phyloP scores from a whole-genome alignment of 2,888 invertebrate species.

The Acleris cristana region DNA sequence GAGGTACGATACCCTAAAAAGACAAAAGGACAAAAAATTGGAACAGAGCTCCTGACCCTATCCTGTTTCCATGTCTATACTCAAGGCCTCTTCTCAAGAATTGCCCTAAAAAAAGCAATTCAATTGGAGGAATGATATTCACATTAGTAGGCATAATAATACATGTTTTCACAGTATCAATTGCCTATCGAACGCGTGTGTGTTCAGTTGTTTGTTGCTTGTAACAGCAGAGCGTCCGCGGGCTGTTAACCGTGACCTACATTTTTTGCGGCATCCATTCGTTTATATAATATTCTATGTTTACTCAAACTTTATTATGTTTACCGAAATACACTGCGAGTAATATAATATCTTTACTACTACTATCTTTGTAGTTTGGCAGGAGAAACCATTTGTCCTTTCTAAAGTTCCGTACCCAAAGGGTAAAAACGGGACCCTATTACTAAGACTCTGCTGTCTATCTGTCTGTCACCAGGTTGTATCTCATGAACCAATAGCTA shows the following conservation, averaged over 20 bases:
- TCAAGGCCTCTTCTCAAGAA: not conserved
- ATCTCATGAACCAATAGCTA: too few species aligned
- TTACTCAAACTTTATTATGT: conserved; percentile 27
- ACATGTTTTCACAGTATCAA: conserved; percentile 10
- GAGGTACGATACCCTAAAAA: too few species aligned
- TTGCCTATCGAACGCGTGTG: conserved; percentile 12
- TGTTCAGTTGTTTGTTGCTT: conserved; percentile 31
- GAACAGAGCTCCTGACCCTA: not conserved
- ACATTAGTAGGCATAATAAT: not conserved
- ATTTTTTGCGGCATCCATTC: conserved; percentile 31
- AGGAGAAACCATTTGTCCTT: too few species aligned
- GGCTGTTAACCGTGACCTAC: conserved; percentile 31
- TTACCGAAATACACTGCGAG: conserved; percentile 14
- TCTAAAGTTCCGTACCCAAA: too few species aligned
- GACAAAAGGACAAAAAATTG: too few species aligned
- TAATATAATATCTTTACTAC: not conserved
- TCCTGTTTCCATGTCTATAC: not conserved
- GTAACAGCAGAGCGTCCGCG: conserved; percentile 12
- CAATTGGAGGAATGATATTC: too few species aligned
- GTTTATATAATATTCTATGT: conserved; percentile 25
- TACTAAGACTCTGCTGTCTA: too few species aligned
- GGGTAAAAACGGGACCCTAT: too few species aligned
- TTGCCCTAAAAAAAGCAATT: not conserved
- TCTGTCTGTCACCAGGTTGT: too few species aligned
- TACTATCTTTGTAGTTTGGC: too few species aligned